Evolutionary conservation across 2,797 vertebrate genomes (phyloP), one percentile per base, ranked within the genome.

Genomic region (Aulostomus chinensis): DNA sequence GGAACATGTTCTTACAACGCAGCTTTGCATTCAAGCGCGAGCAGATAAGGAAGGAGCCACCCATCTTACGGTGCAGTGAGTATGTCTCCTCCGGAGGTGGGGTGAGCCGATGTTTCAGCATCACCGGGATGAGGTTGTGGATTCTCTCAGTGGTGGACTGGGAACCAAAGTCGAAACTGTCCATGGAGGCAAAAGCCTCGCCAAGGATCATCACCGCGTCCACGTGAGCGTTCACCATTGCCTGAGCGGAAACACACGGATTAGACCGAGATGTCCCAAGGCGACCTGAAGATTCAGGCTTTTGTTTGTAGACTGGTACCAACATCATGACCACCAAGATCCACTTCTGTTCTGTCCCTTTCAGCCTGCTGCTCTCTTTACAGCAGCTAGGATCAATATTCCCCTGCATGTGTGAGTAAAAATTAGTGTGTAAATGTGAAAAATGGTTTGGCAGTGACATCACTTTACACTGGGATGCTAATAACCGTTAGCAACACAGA

Each of bases 31-130:
- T 78, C 28, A 99, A 90, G 72, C 94, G 94, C 39, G 97, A 95
- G 87, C 97, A 99, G 88, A 99, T 98, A 34, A 99, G 96, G 82
- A 99, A 99, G 1, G 97, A 98, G 53, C 97, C 97, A 0, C 95
- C 96, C 96, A 99, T 98, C 88, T 99, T 99, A 18, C 97, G 90
- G 81, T 99, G 97, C 35, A 99, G 92, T 0, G 97, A 99, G 73
- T 99, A 99, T 7, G 96, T 98, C 83, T 99, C 96, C 81, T 97
- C 95, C 0, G 97, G 97, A 0, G 97, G 97, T 1, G 97, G 96
- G 9, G 96, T 57, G 2, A 99, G 94, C 2, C 97, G 90, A 46
- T 99, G 96, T 70, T 90, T 96, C 68, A 99, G 89, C 97, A 99
- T 98, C 68, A 99, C 66, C 0, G 97, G 97, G 52, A 99, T 98